These are phyloP conservation scores for Tiaroga cobitis DNA, from an alignment of 2,797 vertebrate species.

Conservation along the genomic window DNA sequence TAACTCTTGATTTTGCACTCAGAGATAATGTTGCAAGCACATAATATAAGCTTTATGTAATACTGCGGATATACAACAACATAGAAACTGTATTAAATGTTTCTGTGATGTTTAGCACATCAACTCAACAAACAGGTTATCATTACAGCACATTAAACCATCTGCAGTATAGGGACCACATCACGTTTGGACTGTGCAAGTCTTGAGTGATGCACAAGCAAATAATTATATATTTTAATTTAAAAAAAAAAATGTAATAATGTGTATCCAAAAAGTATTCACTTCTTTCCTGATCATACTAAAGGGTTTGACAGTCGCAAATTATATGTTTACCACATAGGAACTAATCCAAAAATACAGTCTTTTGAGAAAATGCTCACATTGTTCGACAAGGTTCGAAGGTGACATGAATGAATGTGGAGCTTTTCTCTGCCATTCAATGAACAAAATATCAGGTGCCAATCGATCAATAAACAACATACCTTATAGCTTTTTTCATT, in stretches of 20 bases:
- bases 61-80: neutral
- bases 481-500: neutral
- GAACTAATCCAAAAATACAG: neutral
- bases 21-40: conserved; percentile 13
- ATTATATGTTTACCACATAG: neutral
- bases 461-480: neutral
- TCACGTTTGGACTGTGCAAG: neutral
- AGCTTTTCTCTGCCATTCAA: neutral
- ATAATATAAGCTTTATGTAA: neutral
- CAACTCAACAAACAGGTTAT: neutral
- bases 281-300: neutral
- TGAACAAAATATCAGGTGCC: neutral
- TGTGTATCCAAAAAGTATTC: neutral
- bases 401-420: neutral
- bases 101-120: neutral
- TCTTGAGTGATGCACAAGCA: neutral
- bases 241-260: neutral
- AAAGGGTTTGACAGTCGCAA: neutral
- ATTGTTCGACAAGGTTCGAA: neutral
- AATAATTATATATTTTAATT: neutral
- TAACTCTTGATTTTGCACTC: conserved; percentile 20
- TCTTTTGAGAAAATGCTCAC: neutral
- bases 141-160: neutral
- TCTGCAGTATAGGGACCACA: neutral
- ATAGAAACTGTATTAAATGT: neutral